Evolutionary conservation across 2,113 vertebrate species (phyloP), one percentile per base, ranked within the genome.

Genomic region (Camelus dromedarius): DNA sequence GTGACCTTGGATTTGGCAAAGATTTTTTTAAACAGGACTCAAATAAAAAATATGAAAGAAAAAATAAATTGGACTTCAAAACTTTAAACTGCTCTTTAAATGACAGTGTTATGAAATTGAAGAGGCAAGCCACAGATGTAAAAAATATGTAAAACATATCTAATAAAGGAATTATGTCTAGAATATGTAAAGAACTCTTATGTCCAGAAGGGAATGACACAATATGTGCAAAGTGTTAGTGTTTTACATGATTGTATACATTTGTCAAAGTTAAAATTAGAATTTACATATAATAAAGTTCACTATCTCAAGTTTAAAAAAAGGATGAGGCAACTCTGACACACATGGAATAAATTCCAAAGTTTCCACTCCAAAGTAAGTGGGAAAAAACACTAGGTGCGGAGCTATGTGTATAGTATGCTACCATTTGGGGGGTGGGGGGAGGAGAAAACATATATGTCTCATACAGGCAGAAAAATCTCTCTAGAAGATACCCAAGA

Each of bases 11-110:
- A 6, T 77, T 96, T 97, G 88, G 79, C 88, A 94, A 92, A 82
- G 48, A 72, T 79, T 93, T 95, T 95, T 75, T 94, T 94, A 87
- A 96, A 70, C n/a, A 83, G 52, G 60, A 94, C 79, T 94, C 79
- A 93, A 95, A 67, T 76, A 96, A 89, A 67, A 96, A 96, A 89
- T 89, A 48, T 77, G 73, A 92, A 95, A 89, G 58, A 93, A 96
- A 95, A 76, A 93, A 79, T 93, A 88, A 95, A 86, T 73, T 83
- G 87, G 73, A 76, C 42, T 66, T 91, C 35, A 75, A 89, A 96
- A 94, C 95, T 83, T 70, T 81, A 97, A 91, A 91, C 64, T 92
- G 79, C 19, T 93, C 60, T 95, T 82, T 58, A 87, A 96, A 81
- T 58, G 58, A 96, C n/a, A 93, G 77, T 70, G 15, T 69, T 82